Percentiles rank a stretch among this genome's conserved stretches.
Conservation (phyloP, 2,888 invertebrate species). For the Thelaira solivaga region DNA sequence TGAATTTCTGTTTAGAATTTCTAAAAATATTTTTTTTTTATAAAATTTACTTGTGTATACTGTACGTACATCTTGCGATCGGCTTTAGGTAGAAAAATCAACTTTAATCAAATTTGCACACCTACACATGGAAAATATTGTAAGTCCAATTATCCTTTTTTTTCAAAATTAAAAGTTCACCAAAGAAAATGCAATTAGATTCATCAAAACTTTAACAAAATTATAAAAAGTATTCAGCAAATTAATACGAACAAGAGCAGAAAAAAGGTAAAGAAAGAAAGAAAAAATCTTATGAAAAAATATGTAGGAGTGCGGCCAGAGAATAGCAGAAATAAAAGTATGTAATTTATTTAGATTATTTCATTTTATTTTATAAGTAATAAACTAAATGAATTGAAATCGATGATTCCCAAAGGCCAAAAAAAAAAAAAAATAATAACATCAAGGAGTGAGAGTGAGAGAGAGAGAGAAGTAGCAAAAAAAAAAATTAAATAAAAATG, state of each 20-base stretch:
- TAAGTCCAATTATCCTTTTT: constrained; percentile 47
- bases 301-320: background rate
- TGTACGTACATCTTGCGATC: no score
- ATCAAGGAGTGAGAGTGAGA: background rate
- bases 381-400: constrained; percentile 61
- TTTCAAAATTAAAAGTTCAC: constrained; percentile 57
- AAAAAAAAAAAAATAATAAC: constrained; percentile 14
- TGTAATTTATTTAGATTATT: constrained; percentile 61
- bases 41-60: no score
- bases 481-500: constrained; percentile 13
- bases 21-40: no score
- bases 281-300: constrained; percentile 12
- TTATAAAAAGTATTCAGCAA: constrained; percentile 52
- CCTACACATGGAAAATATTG: no score
- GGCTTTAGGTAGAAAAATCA: no score
- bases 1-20: no score
- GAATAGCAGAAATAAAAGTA: constrained; percentile 37
- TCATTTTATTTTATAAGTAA: constrained; percentile 59
- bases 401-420: constrained; percentile 61
- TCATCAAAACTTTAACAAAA: constrained; percentile 54
- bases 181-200: constrained; percentile 56
- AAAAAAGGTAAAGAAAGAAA: constrained; percentile 22
- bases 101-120: no score
- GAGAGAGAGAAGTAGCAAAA: constrained; percentile 13
- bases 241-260: constrained; percentile 27